Conservation (phyloP, 2,113 vertebrate species). For the Rhegmatorhina hoffmannsi region DNA sequence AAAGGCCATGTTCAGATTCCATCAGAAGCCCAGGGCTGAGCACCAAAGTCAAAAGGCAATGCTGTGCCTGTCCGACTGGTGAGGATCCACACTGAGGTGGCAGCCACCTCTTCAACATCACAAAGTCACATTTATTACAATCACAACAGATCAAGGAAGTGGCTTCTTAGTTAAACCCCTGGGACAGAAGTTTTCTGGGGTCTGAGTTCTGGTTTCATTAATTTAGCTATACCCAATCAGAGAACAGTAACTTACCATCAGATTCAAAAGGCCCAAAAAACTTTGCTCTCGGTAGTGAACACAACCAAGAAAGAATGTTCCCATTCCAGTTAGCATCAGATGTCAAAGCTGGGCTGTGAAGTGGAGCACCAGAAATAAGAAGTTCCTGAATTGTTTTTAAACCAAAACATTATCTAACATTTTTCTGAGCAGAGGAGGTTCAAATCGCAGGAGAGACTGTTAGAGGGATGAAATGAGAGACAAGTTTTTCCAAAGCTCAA, state of each 20-base stretch:
- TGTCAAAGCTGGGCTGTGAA: background rate
- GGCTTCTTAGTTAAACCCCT: background rate
- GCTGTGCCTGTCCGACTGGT: background rate
- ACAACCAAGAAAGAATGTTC: background rate
- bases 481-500: background rate
- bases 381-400: background rate
- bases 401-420: background rate
- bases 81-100: background rate
- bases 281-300: fast-evolving
- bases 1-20: background rate
- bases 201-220: background rate
- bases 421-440: background rate
- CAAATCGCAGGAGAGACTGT: background rate
- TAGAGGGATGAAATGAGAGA: background rate
- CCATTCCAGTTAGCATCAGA: background rate
- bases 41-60: background rate
- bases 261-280: background rate
- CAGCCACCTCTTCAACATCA: background rate
- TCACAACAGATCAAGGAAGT: background rate
- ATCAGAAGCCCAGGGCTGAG: background rate
- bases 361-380: background rate
- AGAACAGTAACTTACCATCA: background rate
- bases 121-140: background rate
- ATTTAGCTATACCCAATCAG: background rate
- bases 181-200: background rate